phyloP scores from a whole-genome alignment of 2,113 vertebrate species.

The Oriolus oriolus region DNA sequence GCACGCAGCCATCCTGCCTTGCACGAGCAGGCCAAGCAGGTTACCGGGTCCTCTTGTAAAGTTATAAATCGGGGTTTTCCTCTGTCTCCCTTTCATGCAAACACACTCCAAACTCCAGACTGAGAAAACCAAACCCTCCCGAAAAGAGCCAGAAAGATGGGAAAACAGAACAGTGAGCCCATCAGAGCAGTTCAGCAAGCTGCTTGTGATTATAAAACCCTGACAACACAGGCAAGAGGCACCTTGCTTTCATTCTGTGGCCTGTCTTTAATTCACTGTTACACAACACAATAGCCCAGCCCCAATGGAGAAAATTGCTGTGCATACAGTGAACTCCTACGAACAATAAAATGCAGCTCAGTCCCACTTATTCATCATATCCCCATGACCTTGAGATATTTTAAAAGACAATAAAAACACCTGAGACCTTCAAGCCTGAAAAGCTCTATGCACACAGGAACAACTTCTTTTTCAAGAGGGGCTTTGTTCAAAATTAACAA shows the following conservation, averaged over 20 bases:
- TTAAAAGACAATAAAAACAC: slow-evolving; percentile 10
- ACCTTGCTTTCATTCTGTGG: not conserved
- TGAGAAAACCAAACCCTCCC: not conserved
- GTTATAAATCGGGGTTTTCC: not conserved
- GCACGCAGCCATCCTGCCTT: not conserved
- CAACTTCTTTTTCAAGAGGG: not conserved
- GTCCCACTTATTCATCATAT: not conserved
- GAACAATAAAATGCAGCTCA: not conserved
- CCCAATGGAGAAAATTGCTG: slow-evolving; percentile 9
- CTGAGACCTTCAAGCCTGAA: not conserved
- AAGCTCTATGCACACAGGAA: not conserved
- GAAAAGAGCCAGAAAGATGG: not conserved
- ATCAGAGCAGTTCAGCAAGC: not conserved
- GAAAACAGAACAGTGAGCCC: not conserved
- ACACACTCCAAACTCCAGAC: not conserved
- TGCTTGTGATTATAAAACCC: not conserved
- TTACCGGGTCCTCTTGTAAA: not conserved
- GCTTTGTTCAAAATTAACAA: not conserved
- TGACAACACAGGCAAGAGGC: not conserved
- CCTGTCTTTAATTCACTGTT: not conserved
- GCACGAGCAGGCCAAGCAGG: not conserved
- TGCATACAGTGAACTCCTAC: not conserved
- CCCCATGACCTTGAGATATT: not conserved
- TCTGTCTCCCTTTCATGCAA: not conserved
- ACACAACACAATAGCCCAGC: not conserved